These are phyloP conservation scores for Conus betulinus DNA, from an alignment of 1,140 invertebrate genomes.

Conservation along the genomic window DNA sequence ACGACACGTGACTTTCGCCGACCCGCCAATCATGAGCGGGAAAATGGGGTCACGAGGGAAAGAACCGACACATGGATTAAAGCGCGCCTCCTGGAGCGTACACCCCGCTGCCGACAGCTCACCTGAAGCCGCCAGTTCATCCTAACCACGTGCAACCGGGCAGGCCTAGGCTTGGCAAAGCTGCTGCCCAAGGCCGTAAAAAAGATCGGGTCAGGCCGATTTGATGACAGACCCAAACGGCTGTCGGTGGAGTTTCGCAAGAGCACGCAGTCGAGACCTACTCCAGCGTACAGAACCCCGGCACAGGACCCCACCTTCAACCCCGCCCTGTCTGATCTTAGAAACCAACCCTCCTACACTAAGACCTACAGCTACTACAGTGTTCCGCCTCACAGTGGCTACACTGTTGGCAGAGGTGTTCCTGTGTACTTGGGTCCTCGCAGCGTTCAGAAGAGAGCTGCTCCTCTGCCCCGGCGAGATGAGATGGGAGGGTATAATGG, in stretches of 20 bases:
- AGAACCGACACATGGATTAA: neutral
- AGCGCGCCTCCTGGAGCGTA: neutral
- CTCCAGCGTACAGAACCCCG: neutral
- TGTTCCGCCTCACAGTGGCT: neutral
- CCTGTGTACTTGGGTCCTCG: neutral
- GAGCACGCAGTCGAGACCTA: neutral
- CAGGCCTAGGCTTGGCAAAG: neutral
- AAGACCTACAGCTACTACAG: neutral
- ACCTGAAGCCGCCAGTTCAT: neutral
- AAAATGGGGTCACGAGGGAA: neutral
- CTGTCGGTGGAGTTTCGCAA: neutral
- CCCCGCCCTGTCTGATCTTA: neutral
- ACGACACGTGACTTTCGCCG: slow-evolving; percentile 14
- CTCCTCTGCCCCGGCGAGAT: neutral
- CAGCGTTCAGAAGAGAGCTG: neutral
- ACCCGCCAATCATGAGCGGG: neutral
- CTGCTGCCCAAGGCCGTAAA: neutral
- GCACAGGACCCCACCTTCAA: neutral
- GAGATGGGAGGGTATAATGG: neutral
- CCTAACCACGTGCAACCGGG: neutral
- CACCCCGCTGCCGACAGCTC: neutral
- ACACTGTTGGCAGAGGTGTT: neutral
- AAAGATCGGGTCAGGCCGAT: neutral
- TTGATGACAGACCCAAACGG: neutral
- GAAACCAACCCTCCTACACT: neutral